phyloP scores from a whole-genome alignment of 1,140 invertebrate genomes.

The Meloidogyne chitwoodi region DNA sequence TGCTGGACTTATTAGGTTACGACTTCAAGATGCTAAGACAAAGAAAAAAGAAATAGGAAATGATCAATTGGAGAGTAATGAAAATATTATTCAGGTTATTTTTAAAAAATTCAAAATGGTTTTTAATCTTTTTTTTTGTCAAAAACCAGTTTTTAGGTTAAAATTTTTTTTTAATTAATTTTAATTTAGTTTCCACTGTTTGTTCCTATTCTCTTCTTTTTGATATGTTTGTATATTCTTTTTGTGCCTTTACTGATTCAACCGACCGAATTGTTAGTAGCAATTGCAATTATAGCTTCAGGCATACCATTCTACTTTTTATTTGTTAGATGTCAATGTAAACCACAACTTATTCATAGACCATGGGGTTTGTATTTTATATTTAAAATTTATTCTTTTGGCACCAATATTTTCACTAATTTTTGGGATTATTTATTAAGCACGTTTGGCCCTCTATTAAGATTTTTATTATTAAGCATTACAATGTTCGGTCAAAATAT shows the following conservation, averaged over 20 bases:
- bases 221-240: conserved; percentile 53
- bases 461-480: too few species aligned
- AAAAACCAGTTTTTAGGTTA: too few species aligned
- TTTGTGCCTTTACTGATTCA: conserved; percentile 47
- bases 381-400: neutral
- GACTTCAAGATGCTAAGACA: conserved; percentile 69
- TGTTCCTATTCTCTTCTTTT: conserved; percentile 51
- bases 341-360: conserved; percentile 35
- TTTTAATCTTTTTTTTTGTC: too few species aligned
- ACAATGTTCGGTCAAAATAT: too few species aligned
- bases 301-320: conserved; percentile 55
- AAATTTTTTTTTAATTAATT: neutral
- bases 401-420: neutral
- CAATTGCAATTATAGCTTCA: conserved; percentile 48
- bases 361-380: conserved; percentile 42
- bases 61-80: conserved; percentile 62
- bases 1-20: conserved; percentile 77
- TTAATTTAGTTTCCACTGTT: conserved; percentile 40
- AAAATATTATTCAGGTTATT: neutral
- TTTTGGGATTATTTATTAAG: neutral
- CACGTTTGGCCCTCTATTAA: too few species aligned
- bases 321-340: conserved; percentile 41
- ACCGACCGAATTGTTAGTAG: conserved; percentile 50
- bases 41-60: conserved; percentile 79
- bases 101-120: too few species aligned